Percentiles rank a stretch among this genome's conserved stretches.
Conservation (phyloP, 2,797 vertebrate species). For the Falco naumanni region DNA sequence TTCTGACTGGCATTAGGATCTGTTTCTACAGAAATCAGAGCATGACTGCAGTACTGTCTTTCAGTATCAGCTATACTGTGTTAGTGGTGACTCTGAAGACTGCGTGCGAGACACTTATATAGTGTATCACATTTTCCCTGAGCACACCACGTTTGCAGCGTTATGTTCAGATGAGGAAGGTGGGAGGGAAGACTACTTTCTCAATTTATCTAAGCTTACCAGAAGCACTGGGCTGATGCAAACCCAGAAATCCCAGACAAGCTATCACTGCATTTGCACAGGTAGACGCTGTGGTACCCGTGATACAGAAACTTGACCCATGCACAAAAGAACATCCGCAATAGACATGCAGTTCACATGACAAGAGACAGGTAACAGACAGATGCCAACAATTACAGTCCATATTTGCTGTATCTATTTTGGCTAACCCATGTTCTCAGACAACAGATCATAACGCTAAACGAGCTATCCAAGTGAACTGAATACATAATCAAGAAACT, state of each 20-base stretch:
- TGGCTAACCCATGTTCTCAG: not conserved
- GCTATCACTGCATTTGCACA: not conserved
- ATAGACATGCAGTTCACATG: rapidly evolving
- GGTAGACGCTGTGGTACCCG: not conserved
- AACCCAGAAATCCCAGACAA: not conserved
- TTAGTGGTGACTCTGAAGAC: not conserved
- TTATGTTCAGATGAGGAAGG: not conserved
- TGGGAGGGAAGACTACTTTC: not conserved
- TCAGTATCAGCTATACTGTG: not conserved
- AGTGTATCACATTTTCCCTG: not conserved
- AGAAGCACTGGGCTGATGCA: not conserved
- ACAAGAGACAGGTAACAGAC: not conserved
- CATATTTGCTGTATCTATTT: not conserved
- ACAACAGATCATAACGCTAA: not conserved
- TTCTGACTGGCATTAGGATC: not conserved
- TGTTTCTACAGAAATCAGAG: not conserved
- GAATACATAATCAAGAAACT: not conserved
- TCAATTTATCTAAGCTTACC: not conserved
- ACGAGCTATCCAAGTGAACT: not conserved
- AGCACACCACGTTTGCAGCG: not conserved
- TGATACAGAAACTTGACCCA: not conserved
- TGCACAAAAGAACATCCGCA: not conserved
- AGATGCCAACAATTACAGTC: not conserved
- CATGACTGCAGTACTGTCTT: not conserved
- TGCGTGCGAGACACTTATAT: not conserved